Evolutionary conservation across 2,888 invertebrate genomes (phyloP), one percentile per base, ranked within the genome.

Genomic region (Chymomyza fuscimana): DNA sequence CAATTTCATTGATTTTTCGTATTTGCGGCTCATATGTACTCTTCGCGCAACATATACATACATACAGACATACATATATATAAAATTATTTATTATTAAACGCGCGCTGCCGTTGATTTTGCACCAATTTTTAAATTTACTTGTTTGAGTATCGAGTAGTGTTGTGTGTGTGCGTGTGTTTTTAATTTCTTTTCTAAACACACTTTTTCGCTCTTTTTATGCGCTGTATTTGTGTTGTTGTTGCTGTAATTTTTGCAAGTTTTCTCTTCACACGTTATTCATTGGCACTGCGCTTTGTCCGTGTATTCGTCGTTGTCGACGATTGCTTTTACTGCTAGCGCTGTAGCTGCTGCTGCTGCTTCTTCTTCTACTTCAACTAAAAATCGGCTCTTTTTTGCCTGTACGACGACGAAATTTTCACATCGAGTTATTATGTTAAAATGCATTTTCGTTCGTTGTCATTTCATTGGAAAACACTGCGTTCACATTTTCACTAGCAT

Each of bases 381-480:
- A 88, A 85, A 82, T 89, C 86, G 86, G 85, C 88, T 87, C 87
- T 88, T 89, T 89, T 90, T 87, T 80, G 87, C 83, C 84, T 86
- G 87, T 82, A 87, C 78, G 80, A 80, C 73, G 73, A 80, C 73
- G 73, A 88, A 88, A 87, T 89, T 90, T 90, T 90, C 88, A 88
- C 78, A 78, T 72, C 80, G 78, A 87, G 67, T 79, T 88, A 81
- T 80, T 69, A 70, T 75, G 78, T 81, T 79, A 76, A 89, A 87
- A 89, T 88, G 82, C 90, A 90, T 90, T 87, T 90, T 89, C 75
- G 77, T 80, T 76, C 71, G 74, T 74, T 88, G 90, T 81, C 90
- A 90, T 89, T 81, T 81, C 79, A 78, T 72, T 69, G 61, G 68
- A 70, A 86, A 81, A 81, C 69, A 76, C 69, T 72, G 68, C 66